Percentiles rank a stretch among this genome's conserved stretches.
phyloP scores from a whole-genome alignment of 2,888 invertebrate species.

The Dendrolimus pini region DNA sequence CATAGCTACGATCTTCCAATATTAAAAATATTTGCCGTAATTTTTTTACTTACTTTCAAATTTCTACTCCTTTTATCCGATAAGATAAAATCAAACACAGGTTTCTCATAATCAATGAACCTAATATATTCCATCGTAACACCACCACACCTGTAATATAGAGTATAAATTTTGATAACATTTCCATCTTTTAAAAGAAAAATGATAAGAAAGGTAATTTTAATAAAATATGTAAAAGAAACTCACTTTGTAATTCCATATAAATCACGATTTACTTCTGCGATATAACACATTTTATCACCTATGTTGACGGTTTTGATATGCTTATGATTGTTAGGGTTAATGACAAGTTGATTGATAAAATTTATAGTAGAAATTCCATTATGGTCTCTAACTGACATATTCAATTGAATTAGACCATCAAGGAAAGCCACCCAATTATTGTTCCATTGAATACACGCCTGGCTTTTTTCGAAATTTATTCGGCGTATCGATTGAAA shows the following conservation, averaged over 20 bases:
- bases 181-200: too few relatives aligned
- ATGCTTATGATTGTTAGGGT: conserved; percentile 7
- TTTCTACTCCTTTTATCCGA: too few relatives aligned
- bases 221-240: background rate
- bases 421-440: conserved; percentile 18
- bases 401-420: conserved; percentile 17
- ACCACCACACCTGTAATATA: too few relatives aligned
- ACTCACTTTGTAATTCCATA: background rate
- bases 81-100: too few relatives aligned
- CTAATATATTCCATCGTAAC: too few relatives aligned
- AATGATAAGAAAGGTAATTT: background rate
- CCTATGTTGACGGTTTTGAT: background rate
- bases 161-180: too few relatives aligned
- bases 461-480: conserved; percentile 12
- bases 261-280: conserved; percentile 2
- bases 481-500: conserved; percentile 13
- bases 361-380: conserved; percentile 14
- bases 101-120: too few relatives aligned
- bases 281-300: conserved; percentile 6
- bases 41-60: too few relatives aligned
- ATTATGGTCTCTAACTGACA: conserved; percentile 10
- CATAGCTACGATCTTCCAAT: too few relatives aligned
- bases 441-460: conserved; percentile 13
- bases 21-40: too few relatives aligned
- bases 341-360: conserved; percentile 12